Base-by-base conservation (phyloP, 2,113 vertebrate genomes). In the Callipepla squamata region DNA sequence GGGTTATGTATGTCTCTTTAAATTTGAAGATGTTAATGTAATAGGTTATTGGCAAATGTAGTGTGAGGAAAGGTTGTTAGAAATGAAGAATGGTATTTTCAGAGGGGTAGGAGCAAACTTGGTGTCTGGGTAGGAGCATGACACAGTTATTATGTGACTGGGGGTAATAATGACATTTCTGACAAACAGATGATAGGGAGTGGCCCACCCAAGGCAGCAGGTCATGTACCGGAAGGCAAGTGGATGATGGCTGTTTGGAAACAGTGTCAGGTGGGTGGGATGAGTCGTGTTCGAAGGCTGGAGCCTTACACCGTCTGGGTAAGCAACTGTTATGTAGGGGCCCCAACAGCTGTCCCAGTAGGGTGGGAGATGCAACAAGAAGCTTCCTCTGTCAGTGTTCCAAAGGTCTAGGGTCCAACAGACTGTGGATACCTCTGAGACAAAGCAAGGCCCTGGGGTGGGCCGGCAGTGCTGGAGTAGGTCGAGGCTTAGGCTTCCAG, bases 111-210 rank as follows among this genome's bases (percentile, higher is more conserved):
- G 15, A 72, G 28, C 13, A 47, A 53, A 11, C 25, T 47, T 10
- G 21, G 19, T 3, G 1, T 3, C 10, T 38, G 2, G 25, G 7
- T 17, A 30, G 38, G 28, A 57, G 55, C 28, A 12, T 6, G 23
- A 15, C 26, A 51, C 12, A 6, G 7, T 3, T 34, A 1, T 1
- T 6, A 22, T 4, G 1, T 1, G 16, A 21, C 12, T 12, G 10
- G 15, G 4, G 13, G 9, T 58, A 36, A 66, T 10, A 22, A 66
- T 21, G 15, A 20, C 7, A 9, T 44, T 66, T 66, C 18, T 32
- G 63, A 13, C 20, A 32, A 44, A 21, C 32, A 66, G 19, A 14
- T 13, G 28, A 30, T 44, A 11, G 9, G 5, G 7, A 5, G 22
- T 19, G 3, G 58, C 6, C 55, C 13, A 7, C 15, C 3, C 57